phyloP scores from a whole-genome alignment of 2,888 invertebrate species.

The Glomeris marginata region DNA sequence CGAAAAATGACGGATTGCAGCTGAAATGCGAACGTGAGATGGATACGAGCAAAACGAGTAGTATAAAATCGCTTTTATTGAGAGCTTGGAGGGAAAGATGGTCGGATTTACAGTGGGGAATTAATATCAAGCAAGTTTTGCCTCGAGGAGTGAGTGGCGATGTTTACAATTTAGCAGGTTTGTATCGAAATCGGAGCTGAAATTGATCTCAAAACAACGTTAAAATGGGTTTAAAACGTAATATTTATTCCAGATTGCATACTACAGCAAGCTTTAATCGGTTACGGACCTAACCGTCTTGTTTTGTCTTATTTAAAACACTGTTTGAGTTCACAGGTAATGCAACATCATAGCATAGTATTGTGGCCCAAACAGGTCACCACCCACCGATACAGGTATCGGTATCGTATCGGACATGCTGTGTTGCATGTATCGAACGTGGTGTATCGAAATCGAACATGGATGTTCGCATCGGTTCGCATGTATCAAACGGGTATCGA shows the following conservation, averaged over 20 bases:
- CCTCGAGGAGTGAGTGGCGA: constrained; percentile 85
- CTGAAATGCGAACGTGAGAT: too few species aligned
- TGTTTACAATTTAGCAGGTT: constrained; percentile 47
- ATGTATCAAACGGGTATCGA: too few species aligned
- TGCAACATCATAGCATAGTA: neutral
- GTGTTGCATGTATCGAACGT: too few species aligned
- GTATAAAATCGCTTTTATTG: constrained; percentile 44
- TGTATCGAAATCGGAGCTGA: neutral
- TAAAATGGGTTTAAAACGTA: neutral
- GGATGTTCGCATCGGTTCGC: too few species aligned
- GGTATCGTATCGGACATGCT: too few species aligned
- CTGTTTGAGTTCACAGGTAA: constrained; percentile 67
- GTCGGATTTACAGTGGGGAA: constrained; percentile 92
- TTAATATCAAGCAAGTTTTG: constrained; percentile 71
- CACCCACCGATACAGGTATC: too few species aligned
- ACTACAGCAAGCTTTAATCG: constrained; percentile 82
- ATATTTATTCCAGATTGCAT: constrained; percentile 54
- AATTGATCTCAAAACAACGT: neutral
- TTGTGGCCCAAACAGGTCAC: too few species aligned
- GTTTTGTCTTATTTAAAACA: constrained; percentile 85
- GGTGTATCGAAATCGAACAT: too few species aligned
- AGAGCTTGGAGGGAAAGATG: constrained; percentile 90
- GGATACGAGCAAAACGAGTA: constrained; percentile 22
- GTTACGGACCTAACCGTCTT: constrained; percentile 78
- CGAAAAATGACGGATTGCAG: too few species aligned